A percentile compares a stretch with the other conserved stretches of the same genome.
phyloP scores from a whole-genome alignment of 2,797 vertebrate species.

The Mus caroli region DNA sequence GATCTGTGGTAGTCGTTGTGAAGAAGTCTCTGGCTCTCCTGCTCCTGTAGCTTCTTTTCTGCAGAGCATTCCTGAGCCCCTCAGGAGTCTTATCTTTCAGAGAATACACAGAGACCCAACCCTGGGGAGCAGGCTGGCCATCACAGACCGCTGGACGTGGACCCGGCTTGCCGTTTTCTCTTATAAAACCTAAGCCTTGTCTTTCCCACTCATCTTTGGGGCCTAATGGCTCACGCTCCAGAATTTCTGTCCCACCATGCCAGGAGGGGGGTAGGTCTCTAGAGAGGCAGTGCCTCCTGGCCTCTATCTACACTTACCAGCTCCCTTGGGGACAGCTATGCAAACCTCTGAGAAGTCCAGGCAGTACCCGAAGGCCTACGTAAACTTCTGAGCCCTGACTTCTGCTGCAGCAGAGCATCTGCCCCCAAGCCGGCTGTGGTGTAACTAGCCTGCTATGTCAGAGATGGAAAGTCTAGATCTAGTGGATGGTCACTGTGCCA shows the following conservation, averaged over 20 bases:
- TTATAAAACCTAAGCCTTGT: neutral
- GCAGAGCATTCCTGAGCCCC: neutral
- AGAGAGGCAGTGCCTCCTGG: neutral
- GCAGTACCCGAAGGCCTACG: neutral
- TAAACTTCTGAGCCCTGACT: too few species aligned
- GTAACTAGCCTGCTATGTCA: neutral
- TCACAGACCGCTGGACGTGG: too few species aligned
- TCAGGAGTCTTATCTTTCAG: neutral
- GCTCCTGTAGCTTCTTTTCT: neutral
- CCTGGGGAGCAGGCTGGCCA: neutral
- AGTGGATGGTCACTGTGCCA: rapidly evolving
- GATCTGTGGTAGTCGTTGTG: neutral
- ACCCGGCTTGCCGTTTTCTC: neutral
- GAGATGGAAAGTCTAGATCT: neutral
- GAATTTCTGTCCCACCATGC: neutral
- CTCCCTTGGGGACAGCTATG: rapidly evolving
- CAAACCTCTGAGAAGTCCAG: neutral
- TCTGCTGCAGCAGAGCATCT: rapidly evolving
- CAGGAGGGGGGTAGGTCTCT: neutral
- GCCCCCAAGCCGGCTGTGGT: rapidly evolving
- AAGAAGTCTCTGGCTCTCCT: too few species aligned
- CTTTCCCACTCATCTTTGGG: neutral
- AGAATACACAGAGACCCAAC: neutral
- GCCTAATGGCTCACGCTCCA: neutral
- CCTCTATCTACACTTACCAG: neutral